Percentiles rank a stretch among this genome's conserved stretches.
These are phyloP conservation scores for Pelodytes ibericus DNA, from an alignment of 2,797 vertebrate species.

Conservation along the genomic window DNA sequence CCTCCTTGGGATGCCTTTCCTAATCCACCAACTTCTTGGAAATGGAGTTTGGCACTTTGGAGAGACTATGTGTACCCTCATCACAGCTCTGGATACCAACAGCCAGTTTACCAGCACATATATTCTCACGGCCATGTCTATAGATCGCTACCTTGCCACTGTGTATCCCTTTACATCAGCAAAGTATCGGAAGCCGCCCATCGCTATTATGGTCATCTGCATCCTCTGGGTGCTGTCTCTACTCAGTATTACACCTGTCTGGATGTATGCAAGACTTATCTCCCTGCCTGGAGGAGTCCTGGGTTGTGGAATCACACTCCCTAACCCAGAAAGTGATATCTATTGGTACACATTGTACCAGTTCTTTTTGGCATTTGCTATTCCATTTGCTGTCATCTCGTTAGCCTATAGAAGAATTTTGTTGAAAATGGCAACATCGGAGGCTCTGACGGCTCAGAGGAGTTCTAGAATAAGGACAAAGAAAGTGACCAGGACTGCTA, in stretches of 20 bases:
- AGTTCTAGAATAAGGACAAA: conserved; percentile 43
- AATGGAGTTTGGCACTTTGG: conserved; percentile 58
- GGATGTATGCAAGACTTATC: conserved; percentile 60
- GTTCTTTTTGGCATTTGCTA: conserved; percentile 61
- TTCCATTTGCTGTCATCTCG: conserved; percentile 59
- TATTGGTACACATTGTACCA: conserved; percentile 61
- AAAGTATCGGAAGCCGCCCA: conserved; percentile 52
- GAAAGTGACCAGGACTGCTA: conserved; percentile 48
- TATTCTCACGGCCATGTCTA: conserved; percentile 58
- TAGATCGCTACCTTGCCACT: conserved; percentile 53
- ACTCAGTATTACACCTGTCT: conserved; percentile 60
- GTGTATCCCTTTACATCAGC: conserved; percentile 58
- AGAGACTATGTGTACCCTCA: conserved; percentile 54
- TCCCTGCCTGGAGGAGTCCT: conserved; percentile 52
- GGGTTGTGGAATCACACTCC: conserved; percentile 59
- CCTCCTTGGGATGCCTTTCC: conserved; percentile 61
- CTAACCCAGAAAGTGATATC: conserved; percentile 56
- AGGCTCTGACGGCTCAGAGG: conserved; percentile 47
- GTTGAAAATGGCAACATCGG: conserved; percentile 54
- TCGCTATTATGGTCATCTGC: conserved; percentile 51
- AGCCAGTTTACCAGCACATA: conserved; percentile 64
- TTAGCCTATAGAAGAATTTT: conserved; percentile 59
- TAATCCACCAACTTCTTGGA: conserved; percentile 62
- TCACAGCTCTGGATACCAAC: conserved; percentile 59
- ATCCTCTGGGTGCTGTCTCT: conserved; percentile 58